A percentile compares a stretch with the other conserved stretches of the same genome.
phyloP scores from a whole-genome alignment of 2,113 vertebrate species.

The Pelecanoides urinatrix region DNA sequence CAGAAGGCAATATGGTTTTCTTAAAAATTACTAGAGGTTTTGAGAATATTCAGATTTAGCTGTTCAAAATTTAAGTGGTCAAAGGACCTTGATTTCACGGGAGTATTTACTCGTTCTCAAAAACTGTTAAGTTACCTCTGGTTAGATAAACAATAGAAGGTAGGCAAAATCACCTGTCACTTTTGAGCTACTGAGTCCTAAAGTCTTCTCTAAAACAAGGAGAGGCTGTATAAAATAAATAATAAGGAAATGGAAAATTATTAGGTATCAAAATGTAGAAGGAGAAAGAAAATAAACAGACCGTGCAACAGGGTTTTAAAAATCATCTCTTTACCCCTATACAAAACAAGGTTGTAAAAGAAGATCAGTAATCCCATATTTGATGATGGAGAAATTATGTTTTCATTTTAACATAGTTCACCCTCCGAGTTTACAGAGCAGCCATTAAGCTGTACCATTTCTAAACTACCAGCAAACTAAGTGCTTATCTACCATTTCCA shows the following conservation, averaged over 20 bases:
- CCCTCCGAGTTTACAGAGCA: background rate
- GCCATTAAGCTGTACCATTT: background rate
- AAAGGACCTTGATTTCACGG: background rate
- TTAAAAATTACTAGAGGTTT: background rate
- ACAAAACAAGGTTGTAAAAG: background rate
- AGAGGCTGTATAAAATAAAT: background rate
- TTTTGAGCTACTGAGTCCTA: background rate
- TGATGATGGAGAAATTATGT: background rate
- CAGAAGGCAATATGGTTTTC: background rate
- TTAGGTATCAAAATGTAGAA: background rate
- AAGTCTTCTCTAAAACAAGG: background rate
- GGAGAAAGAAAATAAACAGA: background rate
- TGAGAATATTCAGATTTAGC: background rate
- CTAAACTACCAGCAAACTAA: background rate
- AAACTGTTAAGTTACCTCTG: background rate
- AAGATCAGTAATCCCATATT: background rate
- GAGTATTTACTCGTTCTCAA: background rate
- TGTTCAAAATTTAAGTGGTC: background rate
- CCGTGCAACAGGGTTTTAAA: background rate
- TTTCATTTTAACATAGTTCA: background rate
- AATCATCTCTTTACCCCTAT: background rate
- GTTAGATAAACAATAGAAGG: background rate
- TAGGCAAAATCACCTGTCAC: background rate
- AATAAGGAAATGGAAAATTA: background rate
- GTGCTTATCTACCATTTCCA: background rate